Base-by-base conservation (phyloP, 2,888 invertebrate species). In the Xestia ashworthii region DNA sequence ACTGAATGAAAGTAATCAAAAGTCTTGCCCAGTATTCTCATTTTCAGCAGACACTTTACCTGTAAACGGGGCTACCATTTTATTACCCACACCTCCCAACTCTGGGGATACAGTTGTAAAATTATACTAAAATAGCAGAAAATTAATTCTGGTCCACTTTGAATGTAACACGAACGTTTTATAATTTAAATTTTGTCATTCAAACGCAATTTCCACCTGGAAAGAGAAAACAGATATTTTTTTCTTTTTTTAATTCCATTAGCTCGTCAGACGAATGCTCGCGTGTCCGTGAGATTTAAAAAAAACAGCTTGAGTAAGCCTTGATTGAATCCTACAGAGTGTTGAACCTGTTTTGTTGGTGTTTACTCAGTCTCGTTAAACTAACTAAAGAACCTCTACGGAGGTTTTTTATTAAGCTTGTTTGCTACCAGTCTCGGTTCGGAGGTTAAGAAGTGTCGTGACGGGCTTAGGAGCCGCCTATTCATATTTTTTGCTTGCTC, bases 251-350 rank as follows among this genome's bases (percentile, higher is more conserved):
- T 82, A 80, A 79, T 84, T 82, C 79, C 69, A 76, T 85, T 88
- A 80, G 74, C 64, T 62, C 38, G 71, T 67, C 71, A 76, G 78
- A 71, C 62, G 78, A n/a, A 5, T 22, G 71, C 55, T 76, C 44
- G 60, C 62, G 71, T 70, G 66, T 81, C 65, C 68, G 38, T 65
- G 74, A 77, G 75, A 69, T 86, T 78, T 80, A 71, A 83, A 83
- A 87, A 78, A 84, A 74, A 22, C 64, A 25, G 14, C 14, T 38
- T 58, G 67, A 9, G 25, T 77, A 41, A n/a, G 68, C 77, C 76
- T 74, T 82, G 91, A 92, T 93, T 91, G 90, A 90, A 90, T 90
- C 85, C 86, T 86, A 89, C 89, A 92, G 90, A 91, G 90, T 88
- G 87, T 85, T 87, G 78, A 85, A 89, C 88, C 90, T 89, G 88